phyloP scores from a whole-genome alignment of 2,888 invertebrate species.

The Alcis repandata region DNA sequence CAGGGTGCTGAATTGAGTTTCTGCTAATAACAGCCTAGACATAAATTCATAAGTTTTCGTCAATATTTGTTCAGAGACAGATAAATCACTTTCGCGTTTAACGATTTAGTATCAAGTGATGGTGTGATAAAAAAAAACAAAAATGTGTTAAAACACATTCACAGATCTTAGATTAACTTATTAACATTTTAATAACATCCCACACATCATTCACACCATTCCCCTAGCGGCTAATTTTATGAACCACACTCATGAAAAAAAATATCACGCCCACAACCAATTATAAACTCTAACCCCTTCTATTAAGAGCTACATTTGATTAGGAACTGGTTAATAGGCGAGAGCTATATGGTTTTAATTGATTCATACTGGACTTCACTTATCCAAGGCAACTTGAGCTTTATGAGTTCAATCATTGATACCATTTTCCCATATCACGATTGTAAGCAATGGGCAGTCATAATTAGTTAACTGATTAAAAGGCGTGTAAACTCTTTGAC shows the following conservation, averaged over 20 bases:
- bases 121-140: not conserved
- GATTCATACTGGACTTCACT: slow-evolving; percentile 11
- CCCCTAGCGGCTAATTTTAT: slow-evolving; percentile 32
- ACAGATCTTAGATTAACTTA: slow-evolving; percentile 11
- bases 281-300: slow-evolving; percentile 5
- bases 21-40: too few relatives aligned
- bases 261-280: not conserved
- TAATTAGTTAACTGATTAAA: slow-evolving; percentile 30
- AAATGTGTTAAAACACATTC: not conserved
- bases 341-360: slow-evolving; percentile 40
- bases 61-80: too few relatives aligned
- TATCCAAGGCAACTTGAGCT: slow-evolving; percentile 11
- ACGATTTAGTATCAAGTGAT: too few relatives aligned
- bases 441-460: slow-evolving; percentile 24
- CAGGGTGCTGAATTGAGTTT: too few relatives aligned
- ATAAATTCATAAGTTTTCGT: too few relatives aligned
- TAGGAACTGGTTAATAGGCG: slow-evolving; percentile 4
- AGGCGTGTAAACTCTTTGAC: slow-evolving; percentile 35
- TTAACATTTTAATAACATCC: slow-evolving; percentile 23
- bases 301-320: not conserved
- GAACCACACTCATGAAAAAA: slow-evolving; percentile 9
- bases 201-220: slow-evolving; percentile 26
- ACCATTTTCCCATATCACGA: slow-evolving; percentile 10
- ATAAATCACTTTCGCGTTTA: too few relatives aligned
- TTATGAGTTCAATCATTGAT: not conserved